Base-by-base conservation (phyloP, 2,888 invertebrate genomes). In the Dascillus cervinus region DNA sequence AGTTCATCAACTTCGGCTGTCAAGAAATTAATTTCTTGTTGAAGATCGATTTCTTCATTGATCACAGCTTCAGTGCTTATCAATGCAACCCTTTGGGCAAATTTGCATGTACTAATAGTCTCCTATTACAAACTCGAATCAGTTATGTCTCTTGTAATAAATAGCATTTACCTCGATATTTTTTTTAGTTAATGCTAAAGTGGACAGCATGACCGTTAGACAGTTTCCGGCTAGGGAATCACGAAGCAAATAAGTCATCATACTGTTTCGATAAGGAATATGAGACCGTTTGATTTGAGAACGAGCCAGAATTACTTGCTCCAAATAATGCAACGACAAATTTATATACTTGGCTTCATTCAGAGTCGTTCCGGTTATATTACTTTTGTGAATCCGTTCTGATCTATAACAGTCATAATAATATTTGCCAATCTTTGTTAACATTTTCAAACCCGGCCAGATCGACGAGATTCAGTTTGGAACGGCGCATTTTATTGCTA, bases 151-250 rank as follows among this genome's bases (percentile, higher is more conserved):
- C n/a, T n/a, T n/a, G n/a, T n/a, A n/a, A n/a, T n/a, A n/a, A n/a
- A n/a, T n/a, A n/a, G n/a, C n/a, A 42, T 45, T 34, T 32, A 48
- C 56, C 37, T 46, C 45, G 3, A 55, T 37, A 32, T 53, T 55
- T 9, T 28, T 36, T 15, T 43, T 45, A 11, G 47, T 47, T 6
- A 51, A 22, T 11, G 52, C 44, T 8, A 70, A 41, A 3, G 65
- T 71, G n/a, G 71, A 70, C 30, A 72, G 50, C 70, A 73, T 71
- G 2, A 63, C 64, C 2, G 72, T 72, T 29, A 70, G 49, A 33
- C 70, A 72, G 53, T 73, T 72, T 23, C 72, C 71, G 13, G 68
- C 67, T 9, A 73, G 50, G 3, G 72, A 72, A 49, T 72, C 72
- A 22, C 66, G 58, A 13, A 73, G 52, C 32, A 72, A 59, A 22